Conservation (phyloP, 2,113 vertebrate species). For the Perca flavescens region DNA sequence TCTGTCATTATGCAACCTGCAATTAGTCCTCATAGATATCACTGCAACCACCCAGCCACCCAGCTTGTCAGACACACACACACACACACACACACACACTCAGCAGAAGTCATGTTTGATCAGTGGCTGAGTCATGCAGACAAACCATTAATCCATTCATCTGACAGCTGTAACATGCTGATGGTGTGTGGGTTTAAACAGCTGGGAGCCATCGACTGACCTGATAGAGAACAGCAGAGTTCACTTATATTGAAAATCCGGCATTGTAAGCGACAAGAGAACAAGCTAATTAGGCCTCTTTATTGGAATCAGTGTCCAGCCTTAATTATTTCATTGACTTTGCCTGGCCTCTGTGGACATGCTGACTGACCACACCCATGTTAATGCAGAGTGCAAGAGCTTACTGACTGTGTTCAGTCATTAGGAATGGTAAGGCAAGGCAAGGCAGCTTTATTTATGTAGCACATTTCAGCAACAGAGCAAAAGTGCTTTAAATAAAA, state of each 20-base stretch:
- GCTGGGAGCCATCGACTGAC: constrained; percentile 32
- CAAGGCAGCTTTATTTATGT: too few species aligned
- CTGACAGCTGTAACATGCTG: constrained; percentile 21
- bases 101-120: constrained; percentile 22
- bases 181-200: constrained; percentile 36
- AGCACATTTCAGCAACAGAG: too few species aligned
- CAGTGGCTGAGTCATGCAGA: constrained; percentile 31
- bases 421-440: constrained; percentile 1
- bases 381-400: constrained; percentile 35
- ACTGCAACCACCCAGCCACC: constrained; percentile 24
- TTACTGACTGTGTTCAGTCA: constrained; percentile 57
- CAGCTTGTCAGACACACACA: constrained; percentile 7
- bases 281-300: neutral
- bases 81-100: constrained; percentile 10
- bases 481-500: too few species aligned
- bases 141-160: constrained; percentile 32
- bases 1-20: constrained; percentile 54
- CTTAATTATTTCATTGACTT: neutral
- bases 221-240: constrained; percentile 11
- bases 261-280: neutral
- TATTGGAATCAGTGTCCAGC: constrained; percentile 14
- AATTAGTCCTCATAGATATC: constrained; percentile 32
- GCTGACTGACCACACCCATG: neutral
- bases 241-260: neutral
- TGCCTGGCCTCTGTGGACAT: neutral